These are phyloP conservation scores for Oxycera nigricornis DNA, from an alignment of 2,888 invertebrate genomes.

Conservation along the genomic window DNA sequence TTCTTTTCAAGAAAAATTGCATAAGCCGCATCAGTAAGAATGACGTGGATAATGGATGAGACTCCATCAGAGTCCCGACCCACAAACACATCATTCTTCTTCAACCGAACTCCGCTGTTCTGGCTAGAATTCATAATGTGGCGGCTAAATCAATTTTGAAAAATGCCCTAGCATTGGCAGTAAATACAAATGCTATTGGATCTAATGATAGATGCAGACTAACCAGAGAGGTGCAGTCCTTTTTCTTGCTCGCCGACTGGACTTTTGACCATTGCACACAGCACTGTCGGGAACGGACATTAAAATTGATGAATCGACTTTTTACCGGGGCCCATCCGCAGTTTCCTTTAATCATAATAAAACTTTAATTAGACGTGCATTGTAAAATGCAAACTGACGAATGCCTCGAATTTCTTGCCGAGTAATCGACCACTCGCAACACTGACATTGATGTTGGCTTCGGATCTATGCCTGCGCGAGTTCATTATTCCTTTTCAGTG, in stretches of 20 bases:
- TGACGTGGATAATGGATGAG: neutral
- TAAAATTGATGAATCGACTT: conserved; percentile 27
- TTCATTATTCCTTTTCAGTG: conserved; percentile 24
- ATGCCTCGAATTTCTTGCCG: neutral
- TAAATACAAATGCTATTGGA: neutral
- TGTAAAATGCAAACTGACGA: conserved; percentile 20
- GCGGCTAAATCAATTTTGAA: neutral
- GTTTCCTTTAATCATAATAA: conserved; percentile 37
- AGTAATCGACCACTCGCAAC: neutral
- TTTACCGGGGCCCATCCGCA: conserved; percentile 1
- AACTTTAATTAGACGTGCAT: conserved; percentile 38
- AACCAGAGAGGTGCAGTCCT: conserved; percentile 1
- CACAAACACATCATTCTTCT: neutral
- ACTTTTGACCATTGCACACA: neutral
- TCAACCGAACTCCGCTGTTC: neutral
- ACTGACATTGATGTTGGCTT: neutral
- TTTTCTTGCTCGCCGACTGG: neutral
- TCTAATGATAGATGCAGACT: neutral
- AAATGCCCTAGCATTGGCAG: neutral
- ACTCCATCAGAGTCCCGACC: neutral
- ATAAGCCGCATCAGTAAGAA: too few species aligned
- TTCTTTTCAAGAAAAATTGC: too few species aligned
- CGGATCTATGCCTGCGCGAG: neutral
- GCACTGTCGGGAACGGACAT: conserved; percentile 12
- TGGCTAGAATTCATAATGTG: neutral